These are phyloP conservation scores for Hemitrygon akajei DNA, from an alignment of 2,797 vertebrate species.

Conservation along the genomic window DNA sequence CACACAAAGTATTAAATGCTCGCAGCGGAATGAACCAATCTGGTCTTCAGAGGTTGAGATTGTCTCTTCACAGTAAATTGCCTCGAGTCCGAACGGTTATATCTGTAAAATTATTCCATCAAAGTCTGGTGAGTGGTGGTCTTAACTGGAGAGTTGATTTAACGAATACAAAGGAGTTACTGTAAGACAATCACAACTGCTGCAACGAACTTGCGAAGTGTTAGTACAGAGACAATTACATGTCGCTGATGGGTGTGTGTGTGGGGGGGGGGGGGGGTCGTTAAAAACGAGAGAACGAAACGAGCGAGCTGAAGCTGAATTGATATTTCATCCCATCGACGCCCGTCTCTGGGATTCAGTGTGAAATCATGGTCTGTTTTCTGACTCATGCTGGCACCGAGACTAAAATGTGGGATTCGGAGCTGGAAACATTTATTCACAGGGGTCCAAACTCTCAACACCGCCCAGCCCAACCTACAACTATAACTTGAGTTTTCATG, in stretches of 20 bases:
- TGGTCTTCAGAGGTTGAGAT: background rate
- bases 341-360: background rate
- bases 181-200: background rate
- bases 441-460: background rate
- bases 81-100: background rate
- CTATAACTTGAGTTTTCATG: constrained; percentile 1
- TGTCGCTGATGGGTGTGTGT: too few species aligned
- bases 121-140: background rate
- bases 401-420: constrained; percentile 5
- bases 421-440: constrained; percentile 37
- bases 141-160: background rate
- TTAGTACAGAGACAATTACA: too few species aligned
- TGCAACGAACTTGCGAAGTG: background rate
- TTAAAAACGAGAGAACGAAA: background rate
- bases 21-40: background rate
- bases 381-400: constrained; percentile 31
- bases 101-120: background rate
- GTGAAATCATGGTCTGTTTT: background rate
- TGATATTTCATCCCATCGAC: background rate
- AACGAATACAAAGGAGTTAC: background rate
- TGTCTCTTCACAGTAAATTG: background rate
- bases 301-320: background rate
- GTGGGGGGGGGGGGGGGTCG: too few species aligned
- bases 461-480: background rate
- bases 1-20: background rate